Conservation (phyloP, 2,888 invertebrate genomes). For the Deilephila porcellus region DNA sequence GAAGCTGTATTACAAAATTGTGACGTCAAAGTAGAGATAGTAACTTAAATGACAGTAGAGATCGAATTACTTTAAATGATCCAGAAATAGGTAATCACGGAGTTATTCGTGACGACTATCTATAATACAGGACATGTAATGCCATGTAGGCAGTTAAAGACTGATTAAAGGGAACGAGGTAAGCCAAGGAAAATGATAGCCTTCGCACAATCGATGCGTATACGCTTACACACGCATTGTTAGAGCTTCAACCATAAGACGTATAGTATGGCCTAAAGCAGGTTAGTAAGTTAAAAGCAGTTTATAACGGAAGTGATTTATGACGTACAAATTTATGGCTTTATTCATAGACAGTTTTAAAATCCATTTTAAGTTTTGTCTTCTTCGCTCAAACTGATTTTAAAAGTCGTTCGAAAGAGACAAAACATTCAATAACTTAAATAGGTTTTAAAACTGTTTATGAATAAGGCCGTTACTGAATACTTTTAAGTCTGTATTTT, state of each 20-base stretch:
- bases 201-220: slow-evolving; percentile 36
- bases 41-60: background rate
- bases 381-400: no score
- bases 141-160: background rate
- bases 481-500: no score
- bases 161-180: slow-evolving; percentile 6
- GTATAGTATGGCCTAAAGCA: slow-evolving; percentile 36
- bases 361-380: no score
- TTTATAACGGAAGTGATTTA: background rate
- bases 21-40: no score
- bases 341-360: no score
- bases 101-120: no score
- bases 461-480: no score
- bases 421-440: no score
- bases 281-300: slow-evolving; percentile 15
- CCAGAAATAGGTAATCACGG: background rate
- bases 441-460: no score
- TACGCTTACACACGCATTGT: slow-evolving; percentile 8
- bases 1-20: no score
- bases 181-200: slow-evolving; percentile 36
- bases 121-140: background rate
- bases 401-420: no score
- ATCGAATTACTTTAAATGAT: background rate
- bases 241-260: slow-evolving; percentile 18
- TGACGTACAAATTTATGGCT: no score